Percentiles rank a stretch among this genome's conserved stretches.
These are phyloP conservation scores for Prunella himalayana DNA, from an alignment of 2,113 vertebrate species.

Conservation along the genomic window DNA sequence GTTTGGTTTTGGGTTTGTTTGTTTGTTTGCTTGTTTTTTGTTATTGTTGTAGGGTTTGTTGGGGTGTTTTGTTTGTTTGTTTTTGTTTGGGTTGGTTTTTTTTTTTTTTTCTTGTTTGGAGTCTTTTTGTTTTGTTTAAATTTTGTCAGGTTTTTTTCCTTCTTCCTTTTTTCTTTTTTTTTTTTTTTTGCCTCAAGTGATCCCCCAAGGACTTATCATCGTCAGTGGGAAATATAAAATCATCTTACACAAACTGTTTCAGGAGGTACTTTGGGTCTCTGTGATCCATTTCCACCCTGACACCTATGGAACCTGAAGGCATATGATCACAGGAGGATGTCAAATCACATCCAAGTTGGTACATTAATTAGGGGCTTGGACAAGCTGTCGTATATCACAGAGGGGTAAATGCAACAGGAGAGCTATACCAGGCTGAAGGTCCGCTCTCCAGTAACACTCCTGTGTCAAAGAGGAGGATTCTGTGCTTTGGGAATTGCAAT, in stretches of 20 bases:
- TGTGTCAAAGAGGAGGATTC: background rate
- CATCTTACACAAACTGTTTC: background rate
- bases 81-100: no score
- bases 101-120: background rate
- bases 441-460: background rate
- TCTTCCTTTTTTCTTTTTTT: no score
- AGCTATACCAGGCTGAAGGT: background rate
- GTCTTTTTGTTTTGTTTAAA: background rate
- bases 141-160: background rate
- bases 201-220: background rate
- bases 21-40: background rate
- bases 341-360: fast-evolving
- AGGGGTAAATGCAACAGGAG: background rate
- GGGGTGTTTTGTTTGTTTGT: background rate
- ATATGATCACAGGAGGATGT: background rate
- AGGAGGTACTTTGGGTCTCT: background rate
- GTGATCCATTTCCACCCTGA: background rate
- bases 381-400: background rate
- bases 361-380: background rate
- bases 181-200: background rate
- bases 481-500: background rate
- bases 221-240: background rate
- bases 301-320: fast-evolving
- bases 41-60: background rate
- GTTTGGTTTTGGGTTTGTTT: background rate